Base-by-base conservation (phyloP, 2,797 vertebrate genomes). In the Hypotaenidia philippensis region DNA sequence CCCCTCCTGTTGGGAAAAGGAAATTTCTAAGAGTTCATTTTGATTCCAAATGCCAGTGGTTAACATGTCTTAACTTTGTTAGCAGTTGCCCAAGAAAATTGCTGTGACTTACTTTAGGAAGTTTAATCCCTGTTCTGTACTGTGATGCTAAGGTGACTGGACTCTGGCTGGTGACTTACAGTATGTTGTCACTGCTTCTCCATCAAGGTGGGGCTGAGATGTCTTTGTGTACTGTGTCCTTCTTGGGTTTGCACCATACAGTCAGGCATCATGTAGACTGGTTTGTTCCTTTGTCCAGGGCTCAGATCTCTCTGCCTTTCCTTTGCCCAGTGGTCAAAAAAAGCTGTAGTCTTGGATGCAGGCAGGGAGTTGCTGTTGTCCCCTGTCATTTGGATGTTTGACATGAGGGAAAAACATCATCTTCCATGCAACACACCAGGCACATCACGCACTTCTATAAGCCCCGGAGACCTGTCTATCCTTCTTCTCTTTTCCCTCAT, bases 401-500 rank as follows among this genome's bases (percentile, higher is more conserved):
- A 76, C 40, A 11, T 47, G 44, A 87, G 49, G 29, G 53, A 85
- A 45, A 68, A 77, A 25, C 22, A 18, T 36, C 26, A 85, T 27
- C 10, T 64, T 66, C 44, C 4, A 0, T 16, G 18, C 22, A 13
- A 11, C 31, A 19, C 19, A 40, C 21, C 23, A 40, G 64, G n/a
- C 56, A 65, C 36, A 60, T 85, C 57, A 34, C 29, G 25, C 3
- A 5, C n/a, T 91, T 77, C 69, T 49, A 5, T 69, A 81, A 85
- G 32, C 52, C 18, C 19, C 1, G 0, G 47, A 92, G 44, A 52
- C 22, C 18, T 18, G 59, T 17, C 44, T 82, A 0, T 57, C 49
- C 38, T 79, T 31, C 40, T 65, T 60, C 26, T 84, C 60, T 44
- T 60, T 45, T 50, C 56, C n/a, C 34, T 68, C 15, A 6, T 25